Percentiles rank a stretch among this genome's conserved stretches.
Evolutionary conservation across 2,113 vertebrate genomes (phyloP).

Genomic region (Rutilus rutilus): DNA sequence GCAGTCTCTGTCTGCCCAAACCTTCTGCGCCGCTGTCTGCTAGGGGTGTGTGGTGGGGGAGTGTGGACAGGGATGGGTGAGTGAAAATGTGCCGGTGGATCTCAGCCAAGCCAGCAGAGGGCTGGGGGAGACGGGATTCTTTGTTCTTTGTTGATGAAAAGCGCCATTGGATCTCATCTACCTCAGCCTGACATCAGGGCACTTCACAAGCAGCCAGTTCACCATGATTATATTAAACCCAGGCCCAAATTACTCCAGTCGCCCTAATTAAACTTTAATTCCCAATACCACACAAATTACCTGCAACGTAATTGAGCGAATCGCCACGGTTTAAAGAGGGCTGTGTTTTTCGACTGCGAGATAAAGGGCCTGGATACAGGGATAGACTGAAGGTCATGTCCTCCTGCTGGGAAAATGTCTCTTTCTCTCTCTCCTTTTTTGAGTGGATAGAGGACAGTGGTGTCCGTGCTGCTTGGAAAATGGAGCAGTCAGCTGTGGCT

Average conservation of each 20-base stretch:
- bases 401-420: constrained; percentile 59
- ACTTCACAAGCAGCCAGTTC: constrained; percentile 57
- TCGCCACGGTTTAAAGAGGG: constrained; percentile 60
- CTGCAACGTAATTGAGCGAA: constrained; percentile 75
- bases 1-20: constrained; percentile 27
- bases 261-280: constrained; percentile 84
- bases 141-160: constrained; percentile 78
- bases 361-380: constrained; percentile 51
- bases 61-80: constrained; percentile 50
- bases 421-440: constrained; percentile 33
- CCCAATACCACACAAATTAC: constrained; percentile 79
- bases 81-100: constrained; percentile 55
- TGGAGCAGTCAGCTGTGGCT: constrained; percentile 63
- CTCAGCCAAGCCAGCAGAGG: constrained; percentile 54
- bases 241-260: constrained; percentile 76
- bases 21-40: constrained; percentile 38
- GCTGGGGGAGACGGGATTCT: constrained; percentile 55
- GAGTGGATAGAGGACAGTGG: constrained; percentile 46
- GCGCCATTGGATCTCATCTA: constrained; percentile 64
- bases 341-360: constrained; percentile 5
- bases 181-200: constrained; percentile 47
- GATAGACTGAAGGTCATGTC: constrained; percentile 76
- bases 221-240: constrained; percentile 75
- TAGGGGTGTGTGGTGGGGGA: constrained; percentile 25
- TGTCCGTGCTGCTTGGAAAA: constrained; percentile 48